A percentile compares a stretch with the other conserved stretches of the same genome.
These are phyloP conservation scores for Limnodromus scolopaceus DNA, from an alignment of 2,797 vertebrate species.

Conservation along the genomic window DNA sequence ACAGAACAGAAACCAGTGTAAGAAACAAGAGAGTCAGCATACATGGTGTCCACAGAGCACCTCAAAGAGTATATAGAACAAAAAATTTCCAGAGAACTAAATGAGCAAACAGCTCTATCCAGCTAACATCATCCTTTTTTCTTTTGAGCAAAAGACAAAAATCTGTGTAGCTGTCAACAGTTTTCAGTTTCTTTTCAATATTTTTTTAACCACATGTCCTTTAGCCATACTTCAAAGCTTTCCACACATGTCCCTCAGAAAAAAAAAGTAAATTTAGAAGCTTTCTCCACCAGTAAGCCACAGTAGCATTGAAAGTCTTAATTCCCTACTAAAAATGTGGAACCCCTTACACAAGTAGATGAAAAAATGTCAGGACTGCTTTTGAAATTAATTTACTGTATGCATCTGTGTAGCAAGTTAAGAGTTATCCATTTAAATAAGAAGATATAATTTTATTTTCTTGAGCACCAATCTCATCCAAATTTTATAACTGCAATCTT, in stretches of 20 bases:
- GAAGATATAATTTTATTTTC: not conserved
- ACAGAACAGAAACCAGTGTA: not conserved
- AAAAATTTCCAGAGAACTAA: not conserved
- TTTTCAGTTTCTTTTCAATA: not conserved
- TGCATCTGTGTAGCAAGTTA: not conserved
- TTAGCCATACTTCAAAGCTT: not conserved
- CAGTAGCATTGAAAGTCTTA: not conserved
- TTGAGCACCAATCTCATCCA: not conserved
- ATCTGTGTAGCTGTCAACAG: not conserved
- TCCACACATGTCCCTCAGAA: not conserved
- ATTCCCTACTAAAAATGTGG: not conserved
- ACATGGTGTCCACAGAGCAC: not conserved
- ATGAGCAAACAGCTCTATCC: not conserved
- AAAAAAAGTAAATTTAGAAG: not conserved
- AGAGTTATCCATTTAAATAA: not conserved
- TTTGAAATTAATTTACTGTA: slow-evolving; percentile 7
- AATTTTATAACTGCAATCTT: not conserved
- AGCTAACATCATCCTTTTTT: not conserved
- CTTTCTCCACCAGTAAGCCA: not conserved
- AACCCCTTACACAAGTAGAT: not conserved
- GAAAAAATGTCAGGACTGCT: not conserved
- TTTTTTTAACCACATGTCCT: not conserved
- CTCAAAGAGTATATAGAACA: not conserved
- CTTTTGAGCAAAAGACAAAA: not conserved
- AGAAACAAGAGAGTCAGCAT: not conserved